Percentiles rank a stretch among this genome's conserved stretches.
Evolutionary conservation across 2,797 vertebrate genomes (phyloP).

Genomic region (Lindbergichthys nudifrons): DNA sequence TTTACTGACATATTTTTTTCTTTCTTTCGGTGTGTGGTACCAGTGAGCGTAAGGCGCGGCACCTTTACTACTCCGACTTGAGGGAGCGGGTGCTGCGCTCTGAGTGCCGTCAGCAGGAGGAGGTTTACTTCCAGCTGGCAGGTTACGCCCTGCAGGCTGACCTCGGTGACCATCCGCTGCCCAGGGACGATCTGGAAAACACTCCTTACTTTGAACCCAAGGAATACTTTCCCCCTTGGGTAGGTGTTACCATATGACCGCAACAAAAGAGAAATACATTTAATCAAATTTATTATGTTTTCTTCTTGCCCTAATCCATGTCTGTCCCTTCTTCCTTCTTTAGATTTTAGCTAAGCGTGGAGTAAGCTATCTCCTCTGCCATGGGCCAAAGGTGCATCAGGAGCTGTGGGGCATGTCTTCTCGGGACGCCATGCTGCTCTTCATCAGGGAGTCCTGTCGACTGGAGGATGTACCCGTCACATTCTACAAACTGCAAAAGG

Average conservation of each 20-base stretch:
- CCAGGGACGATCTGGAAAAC: constrained; percentile 61
- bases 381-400: constrained; percentile 90
- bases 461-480: constrained; percentile 94
- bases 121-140: constrained; percentile 93
- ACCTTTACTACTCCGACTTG: constrained; percentile 91
- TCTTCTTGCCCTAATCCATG: neutral
- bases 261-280: neutral
- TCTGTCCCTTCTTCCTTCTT: neutral
- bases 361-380: constrained; percentile 88
- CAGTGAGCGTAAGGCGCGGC: constrained; percentile 88
- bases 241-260: constrained; percentile 68
- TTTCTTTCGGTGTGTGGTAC: constrained; percentile 28
- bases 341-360: constrained; percentile 92
- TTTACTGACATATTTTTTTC: constrained; percentile 9
- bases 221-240: constrained; percentile 93
- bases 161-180: constrained; percentile 85
- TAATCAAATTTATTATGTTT: neutral
- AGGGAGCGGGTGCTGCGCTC: constrained; percentile 90
- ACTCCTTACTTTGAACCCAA: constrained; percentile 91
- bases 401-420: constrained; percentile 88
- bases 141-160: constrained; percentile 92
- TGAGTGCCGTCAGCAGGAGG: constrained; percentile 90
- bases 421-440: constrained; percentile 87
- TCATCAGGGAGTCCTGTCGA: constrained; percentile 90
- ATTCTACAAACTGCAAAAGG: constrained; percentile 94